Evolutionary conservation across 2,113 vertebrate genomes (phyloP).

Genomic region (Caracal caracal): DNA sequence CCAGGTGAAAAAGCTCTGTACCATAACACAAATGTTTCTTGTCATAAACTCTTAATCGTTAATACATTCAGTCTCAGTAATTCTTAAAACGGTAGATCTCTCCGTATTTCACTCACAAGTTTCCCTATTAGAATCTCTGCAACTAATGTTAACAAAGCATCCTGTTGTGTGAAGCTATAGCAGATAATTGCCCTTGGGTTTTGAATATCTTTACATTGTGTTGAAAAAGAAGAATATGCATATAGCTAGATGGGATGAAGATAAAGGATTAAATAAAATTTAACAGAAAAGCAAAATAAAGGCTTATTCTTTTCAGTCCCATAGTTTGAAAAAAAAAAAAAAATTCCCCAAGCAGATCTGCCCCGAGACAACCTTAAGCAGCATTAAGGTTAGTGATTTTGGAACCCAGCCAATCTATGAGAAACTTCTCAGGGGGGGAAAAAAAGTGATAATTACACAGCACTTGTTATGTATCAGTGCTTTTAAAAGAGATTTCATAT

Average conservation of each 20-base stretch:
- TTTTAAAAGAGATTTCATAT: background rate
- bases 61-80: background rate
- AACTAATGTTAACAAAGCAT: background rate
- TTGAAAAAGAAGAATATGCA: background rate
- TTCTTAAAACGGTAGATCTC: background rate
- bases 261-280: background rate
- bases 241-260: background rate
- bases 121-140: background rate
- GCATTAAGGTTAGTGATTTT: background rate
- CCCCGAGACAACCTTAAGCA: background rate
- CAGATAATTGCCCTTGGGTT: background rate
- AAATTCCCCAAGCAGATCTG: background rate
- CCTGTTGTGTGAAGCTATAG: background rate
- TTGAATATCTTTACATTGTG: background rate
- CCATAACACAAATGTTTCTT: background rate
- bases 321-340: background rate
- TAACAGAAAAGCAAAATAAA: background rate
- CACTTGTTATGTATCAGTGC: background rate
- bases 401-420: background rate
- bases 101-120: background rate
- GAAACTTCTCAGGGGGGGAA: background rate
- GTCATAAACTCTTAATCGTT: background rate
- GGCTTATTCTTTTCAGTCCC: background rate
- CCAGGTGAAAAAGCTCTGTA: background rate
- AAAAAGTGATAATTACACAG: background rate